A percentile compares a stretch with the other conserved stretches of the same genome.
Conservation (phyloP, 2,113 vertebrate genomes). For the Vidua macroura region DNA sequence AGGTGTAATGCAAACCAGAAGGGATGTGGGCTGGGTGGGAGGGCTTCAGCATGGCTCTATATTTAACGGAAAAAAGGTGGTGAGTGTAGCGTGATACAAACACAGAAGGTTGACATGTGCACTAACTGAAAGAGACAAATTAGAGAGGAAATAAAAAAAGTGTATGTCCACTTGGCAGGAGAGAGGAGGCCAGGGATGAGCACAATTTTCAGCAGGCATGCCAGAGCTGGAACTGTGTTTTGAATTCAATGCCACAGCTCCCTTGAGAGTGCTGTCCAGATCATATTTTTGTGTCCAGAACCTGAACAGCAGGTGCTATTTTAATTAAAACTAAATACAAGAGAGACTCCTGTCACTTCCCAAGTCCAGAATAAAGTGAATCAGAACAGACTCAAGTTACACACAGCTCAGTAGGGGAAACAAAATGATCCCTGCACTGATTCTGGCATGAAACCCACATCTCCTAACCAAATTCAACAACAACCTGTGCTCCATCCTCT, state of each 20-base stretch:
- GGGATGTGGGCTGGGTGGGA: slow-evolving; percentile 52
- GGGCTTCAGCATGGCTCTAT: slow-evolving; percentile 39
- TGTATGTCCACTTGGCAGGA: neutral
- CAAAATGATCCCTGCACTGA: neutral
- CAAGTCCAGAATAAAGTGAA: neutral
- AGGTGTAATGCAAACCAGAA: slow-evolving; percentile 47
- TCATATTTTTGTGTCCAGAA: neutral
- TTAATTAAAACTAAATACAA: slow-evolving; percentile 21
- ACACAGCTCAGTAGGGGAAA: neutral
- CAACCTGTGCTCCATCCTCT: neutral
- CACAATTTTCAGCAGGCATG: neutral
- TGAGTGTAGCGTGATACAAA: neutral
- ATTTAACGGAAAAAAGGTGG: slow-evolving; percentile 48
- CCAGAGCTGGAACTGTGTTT: neutral
- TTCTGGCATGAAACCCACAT: neutral
- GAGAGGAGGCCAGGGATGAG: neutral
- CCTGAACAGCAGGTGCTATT: neutral
- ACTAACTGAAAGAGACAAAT: neutral
- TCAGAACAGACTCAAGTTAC: neutral
- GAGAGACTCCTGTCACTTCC: neutral
- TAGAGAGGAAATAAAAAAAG: neutral
- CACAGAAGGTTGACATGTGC: slow-evolving; percentile 27
- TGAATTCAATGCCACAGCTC: neutral
- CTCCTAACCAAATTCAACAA: neutral
- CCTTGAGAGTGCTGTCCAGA: neutral